Conservation (phyloP, 2,113 vertebrate genomes). For the Ramphastos sulfuratus region DNA sequence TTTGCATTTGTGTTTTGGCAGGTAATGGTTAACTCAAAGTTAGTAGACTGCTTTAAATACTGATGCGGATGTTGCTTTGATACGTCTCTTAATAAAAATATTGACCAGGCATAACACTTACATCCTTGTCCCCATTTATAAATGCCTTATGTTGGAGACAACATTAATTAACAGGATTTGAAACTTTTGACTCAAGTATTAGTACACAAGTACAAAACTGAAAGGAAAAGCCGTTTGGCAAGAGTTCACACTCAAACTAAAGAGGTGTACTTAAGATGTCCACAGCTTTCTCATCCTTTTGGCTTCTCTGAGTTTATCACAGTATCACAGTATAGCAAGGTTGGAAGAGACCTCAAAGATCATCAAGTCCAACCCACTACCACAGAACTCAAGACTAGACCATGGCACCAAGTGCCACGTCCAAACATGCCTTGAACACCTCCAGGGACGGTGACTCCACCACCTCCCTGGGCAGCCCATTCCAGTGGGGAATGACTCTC, state of each 20-base stretch:
- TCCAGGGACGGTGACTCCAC: no score
- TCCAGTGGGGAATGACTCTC: no score
- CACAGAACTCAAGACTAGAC: no score
- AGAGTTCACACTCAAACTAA: background rate
- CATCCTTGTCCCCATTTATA: background rate
- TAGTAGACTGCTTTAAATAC: background rate
- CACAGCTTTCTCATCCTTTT: background rate
- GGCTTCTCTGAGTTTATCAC: background rate
- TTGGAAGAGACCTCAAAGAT: no score
- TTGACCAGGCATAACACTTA: background rate
- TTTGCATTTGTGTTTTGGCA: background rate
- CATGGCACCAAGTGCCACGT: no score
- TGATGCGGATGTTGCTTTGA: background rate
- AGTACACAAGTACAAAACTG: background rate
- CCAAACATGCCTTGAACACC: no score
- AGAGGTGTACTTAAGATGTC: background rate
- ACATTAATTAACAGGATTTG: background rate
- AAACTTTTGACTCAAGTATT: background rate
- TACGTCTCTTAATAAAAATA: background rate
- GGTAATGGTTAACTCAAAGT: background rate
- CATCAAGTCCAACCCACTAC: no score
- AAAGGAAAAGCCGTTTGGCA: background rate
- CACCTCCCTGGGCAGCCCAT: no score
- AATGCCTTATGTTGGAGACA: background rate
- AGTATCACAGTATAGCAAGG: no score